These are phyloP conservation scores for Xiphorhynchus erythropygius DNA, from an alignment of 2,797 vertebrate species.

Conservation along the genomic window DNA sequence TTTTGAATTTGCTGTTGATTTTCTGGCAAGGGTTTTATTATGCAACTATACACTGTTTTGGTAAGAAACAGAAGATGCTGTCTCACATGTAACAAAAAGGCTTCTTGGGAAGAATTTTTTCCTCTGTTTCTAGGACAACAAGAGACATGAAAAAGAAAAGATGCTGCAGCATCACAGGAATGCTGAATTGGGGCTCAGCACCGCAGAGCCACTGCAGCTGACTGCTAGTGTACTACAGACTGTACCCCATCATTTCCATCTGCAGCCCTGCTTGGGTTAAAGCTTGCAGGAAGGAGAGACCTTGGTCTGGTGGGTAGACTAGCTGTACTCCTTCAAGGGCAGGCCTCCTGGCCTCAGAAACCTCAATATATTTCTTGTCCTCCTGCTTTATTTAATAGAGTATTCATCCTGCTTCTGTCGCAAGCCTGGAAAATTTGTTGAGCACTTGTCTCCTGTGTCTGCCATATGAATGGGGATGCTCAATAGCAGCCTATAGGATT, in stretches of 20 bases:
- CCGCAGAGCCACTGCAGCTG: background rate
- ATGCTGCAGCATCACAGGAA: background rate
- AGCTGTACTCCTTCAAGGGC: background rate
- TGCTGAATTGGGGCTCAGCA: background rate
- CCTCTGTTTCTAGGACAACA: conserved; percentile 69
- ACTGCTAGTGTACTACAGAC: background rate
- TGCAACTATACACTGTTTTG: background rate
- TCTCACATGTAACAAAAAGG: conserved; percentile 13
- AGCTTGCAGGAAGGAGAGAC: background rate
- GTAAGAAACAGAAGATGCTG: background rate
- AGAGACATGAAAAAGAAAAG: conserved; percentile 30
- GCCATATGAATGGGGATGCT: background rate
- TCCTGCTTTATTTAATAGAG: background rate
- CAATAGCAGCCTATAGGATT: background rate
- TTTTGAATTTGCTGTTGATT: background rate
- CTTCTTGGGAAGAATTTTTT: conserved; percentile 17
- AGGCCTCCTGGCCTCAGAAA: background rate
- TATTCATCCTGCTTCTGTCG: background rate
- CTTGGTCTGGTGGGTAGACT: background rate
- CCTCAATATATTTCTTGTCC: background rate
- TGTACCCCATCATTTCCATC: background rate
- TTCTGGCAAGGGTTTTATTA: background rate
- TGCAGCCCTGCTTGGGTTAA: background rate
- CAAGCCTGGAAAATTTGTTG: background rate
- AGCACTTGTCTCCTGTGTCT: background rate